Conservation (phyloP, 2,797 vertebrate species). For the Ceyx erithaca region DNA sequence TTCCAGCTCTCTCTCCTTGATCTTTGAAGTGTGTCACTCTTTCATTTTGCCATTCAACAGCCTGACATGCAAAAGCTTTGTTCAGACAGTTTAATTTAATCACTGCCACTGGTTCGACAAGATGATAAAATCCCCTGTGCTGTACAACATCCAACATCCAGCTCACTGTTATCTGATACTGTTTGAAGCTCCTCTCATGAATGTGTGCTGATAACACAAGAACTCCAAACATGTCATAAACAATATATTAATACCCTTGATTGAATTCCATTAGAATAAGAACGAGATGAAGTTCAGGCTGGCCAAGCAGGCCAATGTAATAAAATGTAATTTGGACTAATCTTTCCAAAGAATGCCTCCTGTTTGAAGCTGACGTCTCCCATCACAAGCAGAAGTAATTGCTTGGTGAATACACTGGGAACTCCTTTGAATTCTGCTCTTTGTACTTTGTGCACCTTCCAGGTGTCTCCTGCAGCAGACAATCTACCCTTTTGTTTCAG, state of each 20-base stretch:
- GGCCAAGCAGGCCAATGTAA: constrained; percentile 88
- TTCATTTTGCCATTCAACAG: constrained; percentile 91
- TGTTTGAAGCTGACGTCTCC: constrained; percentile 95
- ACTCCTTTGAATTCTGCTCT: constrained; percentile 86
- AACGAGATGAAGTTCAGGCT: constrained; percentile 90
- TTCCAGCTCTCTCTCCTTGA: constrained; percentile 79
- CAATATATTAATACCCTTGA: constrained; percentile 90
- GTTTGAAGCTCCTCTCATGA: constrained; percentile 91
- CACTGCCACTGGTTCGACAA: constrained; percentile 93
- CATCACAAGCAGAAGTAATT: constrained; percentile 92
- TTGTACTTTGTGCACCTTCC: constrained; percentile 85
- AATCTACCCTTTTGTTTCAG: constrained; percentile 89
- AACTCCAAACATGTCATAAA: constrained; percentile 96
- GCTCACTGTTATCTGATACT: constrained; percentile 91
- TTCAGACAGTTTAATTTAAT: constrained; percentile 99
- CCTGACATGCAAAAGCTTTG: constrained; percentile 95
- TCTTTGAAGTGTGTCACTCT: constrained; percentile 89
- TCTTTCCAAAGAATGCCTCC: constrained; percentile 93
- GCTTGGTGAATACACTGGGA: constrained; percentile 84
- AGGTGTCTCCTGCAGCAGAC: constrained; percentile 90
- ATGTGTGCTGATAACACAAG: constrained; percentile 89
- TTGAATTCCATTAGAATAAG: constrained; percentile 93
- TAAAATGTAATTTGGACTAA: constrained; percentile 99
- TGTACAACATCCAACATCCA: constrained; percentile 91
- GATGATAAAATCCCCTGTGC: constrained; percentile 89